Evolutionary conservation across 2,888 invertebrate species (phyloP).

Genomic region (Pterobdella sp.): DNA sequence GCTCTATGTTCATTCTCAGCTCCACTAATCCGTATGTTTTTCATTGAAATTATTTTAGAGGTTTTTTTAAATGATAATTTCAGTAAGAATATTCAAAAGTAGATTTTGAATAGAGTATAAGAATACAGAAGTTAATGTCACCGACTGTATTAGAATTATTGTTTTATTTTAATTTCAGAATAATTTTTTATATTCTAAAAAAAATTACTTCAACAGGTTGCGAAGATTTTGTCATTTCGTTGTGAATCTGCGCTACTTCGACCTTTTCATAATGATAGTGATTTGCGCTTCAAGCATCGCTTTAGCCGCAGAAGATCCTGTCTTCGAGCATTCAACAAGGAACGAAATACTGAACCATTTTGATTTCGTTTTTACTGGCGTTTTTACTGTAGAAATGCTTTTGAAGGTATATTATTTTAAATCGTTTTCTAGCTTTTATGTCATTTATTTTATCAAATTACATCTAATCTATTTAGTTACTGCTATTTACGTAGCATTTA

Average conservation of each 20-base stretch:
- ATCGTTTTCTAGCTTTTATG: background rate
- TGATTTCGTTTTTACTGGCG: slow-evolving; percentile 99
- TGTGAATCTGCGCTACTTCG: slow-evolving; percentile 97
- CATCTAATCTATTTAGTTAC: too few relatives aligned
- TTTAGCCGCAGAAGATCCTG: slow-evolving; percentile 97
- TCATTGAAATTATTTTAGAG: background rate
- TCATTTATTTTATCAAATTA: too few relatives aligned
- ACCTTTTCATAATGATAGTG: slow-evolving; percentile 99
- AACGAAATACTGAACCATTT: slow-evolving; percentile 90
- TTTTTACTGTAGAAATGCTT: slow-evolving; percentile 98
- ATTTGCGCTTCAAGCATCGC: slow-evolving; percentile 98
- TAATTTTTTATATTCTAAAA: too few relatives aligned
- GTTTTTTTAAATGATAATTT: background rate
- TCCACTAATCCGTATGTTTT: slow-evolving; percentile 89
- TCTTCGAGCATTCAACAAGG: slow-evolving; percentile 69
- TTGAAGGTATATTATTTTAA: slow-evolving; percentile 60
- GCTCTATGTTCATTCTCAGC: slow-evolving; percentile 99
- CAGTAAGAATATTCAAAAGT: background rate
- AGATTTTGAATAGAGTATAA: background rate
- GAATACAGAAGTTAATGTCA: background rate
- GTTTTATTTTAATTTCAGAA: too few relatives aligned
- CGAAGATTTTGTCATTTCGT: slow-evolving; percentile 97
- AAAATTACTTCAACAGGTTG: slow-evolving; percentile 72
- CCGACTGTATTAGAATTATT: background rate
- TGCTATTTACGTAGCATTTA: too few relatives aligned